These are phyloP conservation scores for Syngnathus typhle DNA, from an alignment of 2,113 vertebrate species.

Conservation along the genomic window DNA sequence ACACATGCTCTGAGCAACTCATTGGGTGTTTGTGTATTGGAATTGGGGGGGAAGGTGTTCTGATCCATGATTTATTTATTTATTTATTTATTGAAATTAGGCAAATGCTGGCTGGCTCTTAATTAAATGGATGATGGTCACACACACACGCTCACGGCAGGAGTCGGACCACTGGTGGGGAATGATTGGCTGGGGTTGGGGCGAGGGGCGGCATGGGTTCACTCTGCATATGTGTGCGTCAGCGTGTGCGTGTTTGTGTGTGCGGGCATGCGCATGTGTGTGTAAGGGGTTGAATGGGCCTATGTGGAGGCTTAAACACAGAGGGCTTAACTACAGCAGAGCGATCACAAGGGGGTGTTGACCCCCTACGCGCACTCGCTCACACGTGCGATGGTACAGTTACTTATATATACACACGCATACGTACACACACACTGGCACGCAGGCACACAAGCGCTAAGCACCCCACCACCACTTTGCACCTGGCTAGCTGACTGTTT, in stretches of 20 bases:
- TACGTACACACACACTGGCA: conserved; percentile 25
- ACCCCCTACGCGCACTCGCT: conserved; percentile 44
- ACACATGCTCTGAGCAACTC: conserved; percentile 37
- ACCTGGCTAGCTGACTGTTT: conserved; percentile 65
- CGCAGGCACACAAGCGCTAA: conserved; percentile 36
- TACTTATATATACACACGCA: conserved; percentile 18
- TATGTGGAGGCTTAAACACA: conserved; percentile 71
- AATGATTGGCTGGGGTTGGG: conserved; percentile 60
- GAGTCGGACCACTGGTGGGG: conserved; percentile 69
- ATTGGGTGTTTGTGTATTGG: conserved; percentile 59
- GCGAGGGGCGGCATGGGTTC: conserved; percentile 18
- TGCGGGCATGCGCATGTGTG: conserved; percentile 39
- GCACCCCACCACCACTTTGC: conserved; percentile 41
- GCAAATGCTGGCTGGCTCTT: conserved; percentile 68
- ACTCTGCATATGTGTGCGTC: conserved; percentile 28
- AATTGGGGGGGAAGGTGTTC: background rate
- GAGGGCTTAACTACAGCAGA: conserved; percentile 71
- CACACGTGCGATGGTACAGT: conserved; percentile 49
- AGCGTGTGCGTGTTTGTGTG: conserved; percentile 39
- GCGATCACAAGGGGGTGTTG: conserved; percentile 65
- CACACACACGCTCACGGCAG: conserved; percentile 55
- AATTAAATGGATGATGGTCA: conserved; percentile 76
- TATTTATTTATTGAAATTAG: conserved; percentile 72
- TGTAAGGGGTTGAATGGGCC: conserved; percentile 58
- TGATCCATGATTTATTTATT: conserved; percentile 61